Base-by-base conservation (phyloP, 2,888 invertebrate species). In the Operophtera brumata region DNA sequence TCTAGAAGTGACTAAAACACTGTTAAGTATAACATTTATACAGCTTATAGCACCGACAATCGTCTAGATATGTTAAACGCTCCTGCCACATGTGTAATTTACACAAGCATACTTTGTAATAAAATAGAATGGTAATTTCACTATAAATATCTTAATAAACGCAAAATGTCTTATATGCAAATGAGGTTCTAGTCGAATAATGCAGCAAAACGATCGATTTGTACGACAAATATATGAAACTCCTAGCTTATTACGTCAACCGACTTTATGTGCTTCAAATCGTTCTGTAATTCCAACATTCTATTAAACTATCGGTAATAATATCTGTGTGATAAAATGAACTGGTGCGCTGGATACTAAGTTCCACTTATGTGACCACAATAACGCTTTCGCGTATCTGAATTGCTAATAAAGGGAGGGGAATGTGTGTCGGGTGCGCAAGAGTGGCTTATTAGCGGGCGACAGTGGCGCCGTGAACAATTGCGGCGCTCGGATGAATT, bases 341-440 rank as follows among this genome's bases (percentile, higher is more conserved):
- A 84, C 84, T 79, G 78, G 80, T 71, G 74, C 68, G 57, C 67
- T 67, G 67, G 72, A 70, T 72, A 70, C 70, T 75, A 70, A 76
- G 80, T 67, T 78, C 78, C 80, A 82, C 84, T 85, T 86, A 85
- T 84, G 80, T 82, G 80, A 73, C 73, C 76, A 76, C 75, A 75
- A 78, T 84, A 85, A 84, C 78, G 84, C 83, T 86, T 85, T 84
- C 83, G 80, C 82, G 73, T 83, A 87, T 88, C 86, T 73, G 87
- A 86, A 85, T 88, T 86, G 86, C 84, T 85, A 88, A 87, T 86
- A 86, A 79, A 82, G 77, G 77, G 70, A 74, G 81, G 62, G 20
- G 77, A 83, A 84, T 84, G 83, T 86, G 75, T 84, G 82, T 78
- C 80, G 57, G 48, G 72, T 72, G 80, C 78, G 73, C 69, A 69